Evolutionary conservation across 2,888 invertebrate species (phyloP).

Genomic region (Synergus gifuensis): DNA sequence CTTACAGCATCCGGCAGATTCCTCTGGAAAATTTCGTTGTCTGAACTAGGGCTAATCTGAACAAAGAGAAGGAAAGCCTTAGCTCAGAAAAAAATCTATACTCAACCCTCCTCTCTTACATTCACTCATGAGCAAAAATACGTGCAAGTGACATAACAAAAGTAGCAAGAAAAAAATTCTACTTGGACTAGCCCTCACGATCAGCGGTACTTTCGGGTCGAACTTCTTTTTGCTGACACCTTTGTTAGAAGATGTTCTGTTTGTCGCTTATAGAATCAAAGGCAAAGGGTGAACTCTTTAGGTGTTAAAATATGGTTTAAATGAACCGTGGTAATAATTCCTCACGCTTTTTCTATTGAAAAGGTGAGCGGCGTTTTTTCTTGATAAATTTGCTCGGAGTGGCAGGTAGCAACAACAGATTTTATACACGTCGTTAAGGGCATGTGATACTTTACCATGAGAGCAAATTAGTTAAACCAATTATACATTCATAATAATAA

Average conservation of each 20-base stretch:
- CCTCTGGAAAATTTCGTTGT: slow-evolving; percentile 27
- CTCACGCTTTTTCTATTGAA: not conserved
- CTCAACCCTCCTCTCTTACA: slow-evolving; percentile 1
- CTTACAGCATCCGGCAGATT: not conserved
- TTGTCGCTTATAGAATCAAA: not conserved
- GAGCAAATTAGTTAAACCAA: too few relatives aligned
- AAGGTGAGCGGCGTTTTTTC: not conserved
- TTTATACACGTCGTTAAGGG: too few relatives aligned
- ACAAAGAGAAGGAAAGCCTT: slow-evolving; percentile 28
- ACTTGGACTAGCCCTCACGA: not conserved
- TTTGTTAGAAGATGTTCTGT: not conserved
- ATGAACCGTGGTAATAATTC: not conserved
- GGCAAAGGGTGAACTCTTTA: not conserved
- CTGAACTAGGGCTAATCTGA: not conserved
- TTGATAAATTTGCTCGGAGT: not conserved
- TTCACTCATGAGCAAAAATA: slow-evolving; percentile 6
- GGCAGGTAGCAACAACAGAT: too few relatives aligned
- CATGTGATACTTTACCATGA: too few relatives aligned
- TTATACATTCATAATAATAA: too few relatives aligned
- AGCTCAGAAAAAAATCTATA: slow-evolving; percentile 31
- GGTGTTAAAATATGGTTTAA: not conserved
- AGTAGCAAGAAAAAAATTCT: slow-evolving; percentile 3
- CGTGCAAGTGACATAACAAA: slow-evolving; percentile 21
- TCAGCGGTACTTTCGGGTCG: not conserved
- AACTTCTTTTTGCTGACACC: not conserved